Base-by-base conservation (phyloP, 2,888 invertebrate species). In the Pollenia griseotomentosa region DNA sequence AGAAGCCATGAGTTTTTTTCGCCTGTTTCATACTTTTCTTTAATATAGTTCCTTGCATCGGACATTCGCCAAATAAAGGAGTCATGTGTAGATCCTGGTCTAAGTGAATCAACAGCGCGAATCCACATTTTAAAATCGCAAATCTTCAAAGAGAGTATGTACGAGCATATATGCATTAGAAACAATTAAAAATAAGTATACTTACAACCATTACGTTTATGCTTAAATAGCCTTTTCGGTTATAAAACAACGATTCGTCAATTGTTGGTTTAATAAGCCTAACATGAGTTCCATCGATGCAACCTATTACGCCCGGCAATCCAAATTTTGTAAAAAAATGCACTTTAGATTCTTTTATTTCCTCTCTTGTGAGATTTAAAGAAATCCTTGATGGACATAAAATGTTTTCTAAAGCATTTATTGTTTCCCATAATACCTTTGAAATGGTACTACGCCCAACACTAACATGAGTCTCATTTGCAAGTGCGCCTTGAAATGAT, bases 381-480 rank as follows among this genome's bases (percentile, higher is more conserved):
- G 3, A 23, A 66, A 66, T 66, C 66, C 66, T 48, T 33, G 48
- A 33, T 33, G 66, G 66, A 9, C 66, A 48, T 12, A 66, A 66
- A 48, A 14, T 14, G 23, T 66, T 66, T 66, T 66, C 66, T 66
- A 70, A 70, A 16, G 42, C 70, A 10, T 70, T 16, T 11, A 70
- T 70, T 42, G 70, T 70, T 55, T 42, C 40, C 70, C 55, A 70
- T 55, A 55, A 42, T 12, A 55, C 53, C 33, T 70, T 70, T 42
- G 55, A 55, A 55, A 55, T 40, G 0, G 55, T 70, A 70, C 55
- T 70, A 19, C 68, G 53, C 16, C 33, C 53, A 51, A 68, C 14
- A 53, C 68, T 68, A n/a, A 53, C 7, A 1, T 53, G 11, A n/a
- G 51, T 16, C 40, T 68, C 68, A 53, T 51, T 51, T 53, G 46